Evolutionary conservation across 1,140 invertebrate genomes (phyloP), one percentile per base, ranked within the genome.

Genomic region (Drosophila mayri): DNA sequence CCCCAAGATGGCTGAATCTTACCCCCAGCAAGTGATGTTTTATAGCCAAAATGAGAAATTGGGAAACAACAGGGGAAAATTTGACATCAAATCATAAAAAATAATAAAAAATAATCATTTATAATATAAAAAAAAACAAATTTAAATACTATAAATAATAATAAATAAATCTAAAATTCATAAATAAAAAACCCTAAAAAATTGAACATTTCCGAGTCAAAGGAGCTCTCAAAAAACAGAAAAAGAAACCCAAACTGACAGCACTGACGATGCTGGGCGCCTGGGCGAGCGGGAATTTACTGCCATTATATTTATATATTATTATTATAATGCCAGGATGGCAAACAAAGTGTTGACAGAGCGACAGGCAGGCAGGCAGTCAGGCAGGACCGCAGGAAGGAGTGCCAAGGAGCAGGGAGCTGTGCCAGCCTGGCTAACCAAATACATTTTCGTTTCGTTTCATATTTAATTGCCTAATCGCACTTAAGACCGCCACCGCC

Each of bases 291-390:
- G 58, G 22, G 44, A 49, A 65, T 57, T 79, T 50, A 63, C 57
- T 64, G 62, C 44, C 58, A 58, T 76, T 80, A 78, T 85, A 86
- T 81, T 86, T 81, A 75, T 81, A 64, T 81, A 73, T 63, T 62
- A 85, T 47, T 73, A 85, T 47, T 73, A 72, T 61, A 63, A 75
- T 70, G 61, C 58, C 59, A 43, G 43, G 38, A 44, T 70, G 59
- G 43, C 61, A 76, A 64, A 64, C 64, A 68, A 54, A 68, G 72
- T 76, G 60, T 76, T 76, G 61, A 58, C 38, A 76, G 72, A 65
- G 58, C 55, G 49, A 22, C 18, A 25, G 40, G 43, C 38, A 66
- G 72, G 55, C 37, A 66, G 72, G 54, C n/a, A n/a, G 35, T 32
- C 18, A 25, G 40, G 43, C 32, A 66, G 72, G 55, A 57, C 38